A percentile compares a stretch with the other conserved stretches of the same genome.
phyloP scores from a whole-genome alignment of 2,888 invertebrate genomes.

The Melipona beecheii region DNA sequence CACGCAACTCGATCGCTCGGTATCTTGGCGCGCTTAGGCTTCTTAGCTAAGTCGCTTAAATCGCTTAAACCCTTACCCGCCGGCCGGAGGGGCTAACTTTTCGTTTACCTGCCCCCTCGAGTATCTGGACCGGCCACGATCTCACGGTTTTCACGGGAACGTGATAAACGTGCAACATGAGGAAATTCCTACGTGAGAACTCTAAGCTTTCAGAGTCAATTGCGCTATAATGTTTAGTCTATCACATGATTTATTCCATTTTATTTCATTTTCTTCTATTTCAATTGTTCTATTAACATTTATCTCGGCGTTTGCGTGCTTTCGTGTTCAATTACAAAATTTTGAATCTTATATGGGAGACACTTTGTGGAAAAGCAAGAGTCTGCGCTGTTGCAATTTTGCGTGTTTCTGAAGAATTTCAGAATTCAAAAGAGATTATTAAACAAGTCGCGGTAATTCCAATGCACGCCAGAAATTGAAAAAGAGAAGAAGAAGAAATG shows the following conservation, averaged over 20 bases:
- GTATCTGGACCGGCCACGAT: neutral
- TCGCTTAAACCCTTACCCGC: conserved; percentile 37
- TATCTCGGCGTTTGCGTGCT: no score
- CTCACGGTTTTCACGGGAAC: conserved; percentile 9
- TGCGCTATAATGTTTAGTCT: no score
- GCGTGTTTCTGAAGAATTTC: no score
- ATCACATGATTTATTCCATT: no score
- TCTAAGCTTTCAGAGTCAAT: no score
- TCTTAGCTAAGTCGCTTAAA: conserved; percentile 70
- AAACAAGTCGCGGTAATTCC: neutral
- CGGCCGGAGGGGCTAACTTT: conserved; percentile 22
- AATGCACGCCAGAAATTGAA: neutral
- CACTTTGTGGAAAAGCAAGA: no score
- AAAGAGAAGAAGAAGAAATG: no score
- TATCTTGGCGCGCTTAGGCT: conserved; percentile 64
- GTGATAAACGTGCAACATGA: neutral
- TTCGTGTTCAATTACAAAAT: no score
- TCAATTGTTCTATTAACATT: no score
- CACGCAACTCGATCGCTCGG: conserved; percentile 40
- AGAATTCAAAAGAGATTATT: neutral
- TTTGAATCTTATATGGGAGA: no score
- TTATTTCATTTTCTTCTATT: no score
- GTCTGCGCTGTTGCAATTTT: no score
- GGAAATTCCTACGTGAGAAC: neutral
- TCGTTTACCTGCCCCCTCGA: neutral